These are phyloP conservation scores for Diaphora mendica DNA, from an alignment of 2,888 invertebrate genomes.

Conservation along the genomic window DNA sequence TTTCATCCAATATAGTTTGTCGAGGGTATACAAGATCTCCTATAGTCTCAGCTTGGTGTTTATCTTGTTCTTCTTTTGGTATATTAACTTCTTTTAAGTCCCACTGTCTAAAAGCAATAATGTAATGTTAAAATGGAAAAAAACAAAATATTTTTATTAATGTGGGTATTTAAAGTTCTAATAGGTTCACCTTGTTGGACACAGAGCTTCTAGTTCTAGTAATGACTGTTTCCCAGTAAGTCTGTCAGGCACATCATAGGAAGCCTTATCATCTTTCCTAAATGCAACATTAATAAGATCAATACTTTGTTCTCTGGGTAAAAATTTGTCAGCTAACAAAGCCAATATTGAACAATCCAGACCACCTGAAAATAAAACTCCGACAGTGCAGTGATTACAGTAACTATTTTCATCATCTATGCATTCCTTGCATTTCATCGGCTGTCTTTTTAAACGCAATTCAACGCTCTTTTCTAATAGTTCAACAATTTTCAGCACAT, in stretches of 20 bases:
- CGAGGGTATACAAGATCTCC: constrained; percentile 94
- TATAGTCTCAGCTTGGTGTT: constrained; percentile 86
- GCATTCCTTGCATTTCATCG: constrained; percentile 88
- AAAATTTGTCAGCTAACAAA: constrained; percentile 90
- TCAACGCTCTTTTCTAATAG: constrained; percentile 87
- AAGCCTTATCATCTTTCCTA: constrained; percentile 78
- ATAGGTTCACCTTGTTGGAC: constrained; percentile 85
- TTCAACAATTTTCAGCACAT: constrained; percentile 77
- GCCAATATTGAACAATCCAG: constrained; percentile 98
- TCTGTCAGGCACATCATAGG: constrained; percentile 93
- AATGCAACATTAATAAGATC: constrained; percentile 99
- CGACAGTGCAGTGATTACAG: constrained; percentile 89
- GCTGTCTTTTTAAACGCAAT: constrained; percentile 87
- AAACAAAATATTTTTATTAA: background rate
- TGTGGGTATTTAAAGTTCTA: constrained; percentile 82
- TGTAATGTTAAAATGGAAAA: background rate
- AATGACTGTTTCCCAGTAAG: constrained; percentile 91
- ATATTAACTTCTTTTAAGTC: constrained; percentile 94
- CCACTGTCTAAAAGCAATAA: constrained; percentile 88
- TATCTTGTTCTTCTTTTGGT: constrained; percentile 87
- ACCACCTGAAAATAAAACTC: constrained; percentile 97
- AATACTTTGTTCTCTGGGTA: constrained; percentile 89
- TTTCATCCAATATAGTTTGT: constrained; percentile 96
- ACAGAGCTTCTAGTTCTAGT: constrained; percentile 89
- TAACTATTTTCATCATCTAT: constrained; percentile 54